Conservation (phyloP, 1,140 invertebrate species). For the Bombus ignitus region DNA sequence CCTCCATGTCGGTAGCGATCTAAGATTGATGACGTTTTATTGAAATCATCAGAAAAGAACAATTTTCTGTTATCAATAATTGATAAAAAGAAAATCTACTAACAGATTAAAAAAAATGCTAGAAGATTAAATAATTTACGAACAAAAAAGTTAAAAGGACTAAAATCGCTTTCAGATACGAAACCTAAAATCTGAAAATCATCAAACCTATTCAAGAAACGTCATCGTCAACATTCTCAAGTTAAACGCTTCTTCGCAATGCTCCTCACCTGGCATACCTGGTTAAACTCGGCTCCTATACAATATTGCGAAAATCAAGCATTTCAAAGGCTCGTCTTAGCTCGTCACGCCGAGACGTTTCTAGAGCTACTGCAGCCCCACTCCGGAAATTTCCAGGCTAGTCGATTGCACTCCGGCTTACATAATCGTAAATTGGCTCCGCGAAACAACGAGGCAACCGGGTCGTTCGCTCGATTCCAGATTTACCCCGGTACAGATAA, state of each 20-base stretch:
- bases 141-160: too few relatives aligned
- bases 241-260: not conserved
- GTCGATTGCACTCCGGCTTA: not conserved
- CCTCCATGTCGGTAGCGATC: too few relatives aligned
- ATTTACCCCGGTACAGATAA: constrained; percentile 24
- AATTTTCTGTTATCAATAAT: too few relatives aligned
- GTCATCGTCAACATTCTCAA: not conserved
- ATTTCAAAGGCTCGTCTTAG: not conserved
- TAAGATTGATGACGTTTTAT: too few relatives aligned
- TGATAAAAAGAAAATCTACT: too few relatives aligned
- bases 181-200: not conserved
- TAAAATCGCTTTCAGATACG: too few relatives aligned
- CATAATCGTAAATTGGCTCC: constrained; percentile 22
- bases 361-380: not conserved
- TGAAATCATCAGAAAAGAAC: too few relatives aligned
- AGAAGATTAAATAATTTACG: too few relatives aligned
- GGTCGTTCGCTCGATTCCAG: constrained; percentile 12
- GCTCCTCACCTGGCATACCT: not conserved
- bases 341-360: not conserved
- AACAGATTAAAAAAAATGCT: too few relatives aligned
- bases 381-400: not conserved
- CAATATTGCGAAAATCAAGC: not conserved
- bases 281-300: not conserved
- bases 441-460: constrained; percentile 11
- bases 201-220: not conserved